A percentile compares a stretch with the other conserved stretches of the same genome.
Evolutionary conservation across 2,113 vertebrate species (phyloP).

Genomic region (Rhinopomastus cyanomelas): DNA sequence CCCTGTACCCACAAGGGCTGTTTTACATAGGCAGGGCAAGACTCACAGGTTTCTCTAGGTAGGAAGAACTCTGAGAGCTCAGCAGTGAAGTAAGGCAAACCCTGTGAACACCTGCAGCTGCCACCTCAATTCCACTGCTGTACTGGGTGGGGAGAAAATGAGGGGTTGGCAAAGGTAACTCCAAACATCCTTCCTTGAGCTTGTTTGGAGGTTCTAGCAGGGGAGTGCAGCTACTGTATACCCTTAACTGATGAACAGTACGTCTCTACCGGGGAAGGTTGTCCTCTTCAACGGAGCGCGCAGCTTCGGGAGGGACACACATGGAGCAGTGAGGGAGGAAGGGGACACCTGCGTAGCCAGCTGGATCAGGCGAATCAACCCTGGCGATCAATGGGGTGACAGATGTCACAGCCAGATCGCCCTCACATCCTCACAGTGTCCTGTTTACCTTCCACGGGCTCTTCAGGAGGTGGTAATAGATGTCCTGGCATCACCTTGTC

Average conservation of each 20-base stretch:
- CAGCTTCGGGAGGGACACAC: conserved; percentile 98
- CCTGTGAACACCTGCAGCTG: background rate
- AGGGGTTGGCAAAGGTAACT: background rate
- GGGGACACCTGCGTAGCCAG: conserved; percentile 98
- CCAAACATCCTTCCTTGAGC: conserved; percentile 68
- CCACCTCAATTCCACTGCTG: background rate
- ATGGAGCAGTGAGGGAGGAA: conserved; percentile 97
- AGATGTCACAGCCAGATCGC: conserved; percentile 91
- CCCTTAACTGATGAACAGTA: conserved; percentile 85
- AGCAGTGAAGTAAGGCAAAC: background rate
- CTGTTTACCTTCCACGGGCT: too few relatives aligned
- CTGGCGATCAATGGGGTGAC: conserved; percentile 96
- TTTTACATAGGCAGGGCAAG: background rate
- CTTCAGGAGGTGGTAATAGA: too few relatives aligned
- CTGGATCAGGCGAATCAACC: conserved; percentile 99
- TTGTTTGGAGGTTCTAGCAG: conserved; percentile 99
- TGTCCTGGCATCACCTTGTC: too few relatives aligned
- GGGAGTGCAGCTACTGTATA: conserved; percentile 98
- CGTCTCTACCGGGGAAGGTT: conserved; percentile 82
- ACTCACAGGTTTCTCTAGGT: background rate
- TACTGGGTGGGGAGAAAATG: accelerated
- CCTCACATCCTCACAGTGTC: conserved; percentile 90
- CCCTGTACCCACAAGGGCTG: background rate
- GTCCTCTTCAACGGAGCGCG: conserved; percentile 95
- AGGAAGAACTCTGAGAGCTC: background rate